These are phyloP conservation scores for Aphelenchoides fujianensis DNA, from an alignment of 1,140 invertebrate species.

Conservation along the genomic window DNA sequence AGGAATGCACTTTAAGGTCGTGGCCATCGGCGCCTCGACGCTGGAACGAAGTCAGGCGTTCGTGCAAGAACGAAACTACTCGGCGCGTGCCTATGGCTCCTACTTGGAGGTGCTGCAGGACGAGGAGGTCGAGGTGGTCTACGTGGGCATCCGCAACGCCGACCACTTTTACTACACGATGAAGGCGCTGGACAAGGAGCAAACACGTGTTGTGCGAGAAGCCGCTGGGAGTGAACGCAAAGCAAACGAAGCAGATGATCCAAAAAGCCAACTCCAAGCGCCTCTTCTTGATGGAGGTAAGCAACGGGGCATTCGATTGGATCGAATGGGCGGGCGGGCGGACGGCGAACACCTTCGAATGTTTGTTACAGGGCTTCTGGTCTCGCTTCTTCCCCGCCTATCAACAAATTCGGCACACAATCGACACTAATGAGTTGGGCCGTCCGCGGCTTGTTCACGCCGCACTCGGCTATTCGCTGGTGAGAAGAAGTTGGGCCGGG, in stretches of 20 bases:
- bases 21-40: slow-evolving; percentile 10
- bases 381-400: slow-evolving; percentile 16
- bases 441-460: not conserved
- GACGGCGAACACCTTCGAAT: too few relatives aligned
- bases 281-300: slow-evolving; percentile 7
- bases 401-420: not conserved
- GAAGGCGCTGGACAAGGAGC: not conserved
- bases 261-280: not conserved
- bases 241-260: slow-evolving; percentile 12
- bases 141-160: slow-evolving; percentile 1
- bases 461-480: slow-evolving; percentile 23
- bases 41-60: not conserved
- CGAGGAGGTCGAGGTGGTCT: slow-evolving; percentile 8
- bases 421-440: slow-evolving; percentile 15
- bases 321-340: too few relatives aligned
- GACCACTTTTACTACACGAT: slow-evolving; percentile 1
- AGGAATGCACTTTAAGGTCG: slow-evolving; percentile 11
- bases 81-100: slow-evolving; percentile 5
- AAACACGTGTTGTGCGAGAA: slow-evolving; percentile 23
- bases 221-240: slow-evolving; percentile 13
- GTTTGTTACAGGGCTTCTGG: slow-evolving; percentile 26
- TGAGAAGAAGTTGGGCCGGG: too few relatives aligned
- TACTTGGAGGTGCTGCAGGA: slow-evolving; percentile 8
- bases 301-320: too few relatives aligned
- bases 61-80: not conserved